Evolutionary conservation across 2,888 invertebrate species (phyloP), one percentile per base, ranked within the genome.

Genomic region (Lypha dubia): DNA sequence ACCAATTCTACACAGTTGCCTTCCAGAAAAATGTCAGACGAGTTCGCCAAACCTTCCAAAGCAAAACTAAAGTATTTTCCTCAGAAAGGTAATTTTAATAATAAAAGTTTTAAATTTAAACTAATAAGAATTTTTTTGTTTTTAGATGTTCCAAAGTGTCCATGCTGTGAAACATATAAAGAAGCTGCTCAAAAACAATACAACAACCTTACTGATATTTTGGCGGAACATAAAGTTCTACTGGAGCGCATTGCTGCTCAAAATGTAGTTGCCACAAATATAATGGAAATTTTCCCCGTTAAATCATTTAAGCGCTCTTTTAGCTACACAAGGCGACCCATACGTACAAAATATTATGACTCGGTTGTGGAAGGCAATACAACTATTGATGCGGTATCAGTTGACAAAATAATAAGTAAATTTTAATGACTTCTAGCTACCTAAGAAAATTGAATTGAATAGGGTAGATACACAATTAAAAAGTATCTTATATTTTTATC

Each of bases 11-110:
- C n/a, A n/a, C n/a, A 56, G 8, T 13, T 13, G 13, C 1, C 5
- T 58, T 58, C 53, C 53, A 53, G 53, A 53, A 53, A 53, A 53
- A 53, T 53, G 22, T 53, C 53, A 28, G 1, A 24, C 53, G 24
- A 28, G 15, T 24, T 24, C 22, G 1, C 53, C 53, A 53, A 53
- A 13, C 24, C 53, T 53, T 53, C 24, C 13, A 53, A 53, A 53
- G 53, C 15, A 24, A 13, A 53, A 53, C 24, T 53, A 15, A n/a
- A n/a, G n/a, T n/a, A n/a, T n/a, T n/a, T n/a, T n/a, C n/a, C n/a
- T n/a, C n/a, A n/a, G n/a, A n/a, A 53, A 53, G 24, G 49, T 49
- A 24, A 24, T 24, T 53, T 53, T 53, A 13, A 13, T 53, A 28
- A 53, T 13, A 53, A 53, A 53, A 53, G 15, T 49, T 49, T 49